A percentile compares a stretch with the other conserved stretches of the same genome.
phyloP scores from a whole-genome alignment of 2,113 vertebrate species.

The Urocynchramus pylzowi region DNA sequence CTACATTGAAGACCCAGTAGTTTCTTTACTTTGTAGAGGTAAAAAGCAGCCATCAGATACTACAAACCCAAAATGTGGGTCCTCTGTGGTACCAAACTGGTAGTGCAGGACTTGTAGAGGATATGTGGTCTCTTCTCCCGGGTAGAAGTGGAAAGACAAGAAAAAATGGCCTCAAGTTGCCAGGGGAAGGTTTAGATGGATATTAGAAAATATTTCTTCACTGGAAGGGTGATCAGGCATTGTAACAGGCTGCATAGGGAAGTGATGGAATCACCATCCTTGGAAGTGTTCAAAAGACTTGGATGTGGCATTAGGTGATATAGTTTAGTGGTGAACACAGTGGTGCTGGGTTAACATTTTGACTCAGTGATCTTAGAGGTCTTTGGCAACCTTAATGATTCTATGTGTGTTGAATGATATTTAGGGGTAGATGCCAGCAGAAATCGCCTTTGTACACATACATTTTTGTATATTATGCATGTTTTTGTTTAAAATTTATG shows the following conservation, averaged over 20 bases:
- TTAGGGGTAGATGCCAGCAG: background rate
- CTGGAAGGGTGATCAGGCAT: background rate
- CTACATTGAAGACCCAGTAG: background rate
- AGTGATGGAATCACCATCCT: background rate
- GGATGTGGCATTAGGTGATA: background rate
- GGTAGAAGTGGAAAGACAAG: background rate
- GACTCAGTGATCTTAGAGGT: background rate
- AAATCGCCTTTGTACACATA: background rate
- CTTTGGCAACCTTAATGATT: background rate
- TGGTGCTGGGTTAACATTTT: background rate
- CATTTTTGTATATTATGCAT: background rate
- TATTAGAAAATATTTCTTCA: background rate
- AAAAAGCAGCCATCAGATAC: background rate
- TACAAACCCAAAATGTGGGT: background rate
- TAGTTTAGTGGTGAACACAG: background rate
- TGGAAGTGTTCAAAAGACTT: background rate
- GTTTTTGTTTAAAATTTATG: background rate
- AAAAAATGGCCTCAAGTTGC: background rate
- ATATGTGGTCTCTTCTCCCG: background rate
- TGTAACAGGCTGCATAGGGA: background rate
- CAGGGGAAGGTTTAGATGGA: background rate
- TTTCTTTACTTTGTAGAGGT: background rate
- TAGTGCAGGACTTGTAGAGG: background rate
- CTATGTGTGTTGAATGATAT: background rate
- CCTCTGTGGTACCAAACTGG: background rate